phyloP scores from a whole-genome alignment of 2,888 invertebrate genomes.

The Junonia oenone region DNA sequence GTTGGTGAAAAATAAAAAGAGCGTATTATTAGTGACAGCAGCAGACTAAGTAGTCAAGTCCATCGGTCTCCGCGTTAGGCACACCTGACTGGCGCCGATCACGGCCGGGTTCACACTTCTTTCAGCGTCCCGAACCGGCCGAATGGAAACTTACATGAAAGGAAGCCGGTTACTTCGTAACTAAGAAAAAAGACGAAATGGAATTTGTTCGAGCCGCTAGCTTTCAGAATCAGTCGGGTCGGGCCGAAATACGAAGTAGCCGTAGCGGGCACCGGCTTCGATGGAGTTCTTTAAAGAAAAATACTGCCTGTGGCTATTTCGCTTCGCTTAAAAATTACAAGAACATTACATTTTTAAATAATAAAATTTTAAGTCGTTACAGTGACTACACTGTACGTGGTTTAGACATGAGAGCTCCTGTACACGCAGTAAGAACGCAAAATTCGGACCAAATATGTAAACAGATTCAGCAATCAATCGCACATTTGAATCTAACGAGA shows the following conservation, averaged over 20 bases:
- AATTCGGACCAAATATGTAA: background rate
- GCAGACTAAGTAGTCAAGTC: constrained; percentile 65
- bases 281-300: background rate
- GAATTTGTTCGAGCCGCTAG: constrained; percentile 27
- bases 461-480: background rate
- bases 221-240: constrained; percentile 28
- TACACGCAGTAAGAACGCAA: background rate
- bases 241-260: constrained; percentile 12
- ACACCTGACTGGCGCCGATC: constrained; percentile 66
- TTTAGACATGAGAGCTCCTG: background rate
- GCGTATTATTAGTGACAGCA: constrained; percentile 61
- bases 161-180: constrained; percentile 54
- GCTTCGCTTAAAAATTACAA: background rate
- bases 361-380: no score
- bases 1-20: constrained; percentile 55
- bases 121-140: constrained; percentile 63
- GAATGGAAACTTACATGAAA: constrained; percentile 73
- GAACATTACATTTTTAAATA: no score
- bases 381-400: background rate
- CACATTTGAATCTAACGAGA: background rate
- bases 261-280: background rate
- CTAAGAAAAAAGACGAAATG: constrained; percentile 51
- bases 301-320: background rate
- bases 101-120: constrained; percentile 70
- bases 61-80: constrained; percentile 54